Evolutionary conservation across 2,888 invertebrate species (phyloP), one percentile per base, ranked within the genome.

Genomic region (Rhogogaster chlorosoma): DNA sequence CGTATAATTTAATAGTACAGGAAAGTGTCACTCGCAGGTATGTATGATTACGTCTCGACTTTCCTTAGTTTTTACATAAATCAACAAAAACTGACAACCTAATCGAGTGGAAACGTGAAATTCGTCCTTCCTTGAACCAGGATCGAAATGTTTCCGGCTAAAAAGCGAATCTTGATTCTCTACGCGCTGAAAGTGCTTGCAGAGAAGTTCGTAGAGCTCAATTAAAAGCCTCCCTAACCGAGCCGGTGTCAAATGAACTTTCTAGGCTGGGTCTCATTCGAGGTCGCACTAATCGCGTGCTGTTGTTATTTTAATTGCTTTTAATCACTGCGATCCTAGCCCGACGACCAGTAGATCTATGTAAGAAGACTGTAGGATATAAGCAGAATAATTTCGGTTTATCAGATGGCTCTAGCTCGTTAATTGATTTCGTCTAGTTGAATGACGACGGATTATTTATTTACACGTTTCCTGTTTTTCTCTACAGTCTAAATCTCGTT

Each of bases 241-340:
- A 77, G 29, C 29, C 49, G 22, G 29, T 53, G 29, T 77, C 32
- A 29, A 77, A 77, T 53, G 49, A 53, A 77, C 32, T 77, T 53
- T 7, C 49, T 53, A 49, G 45, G 12, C 77, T n/a, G 32, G 77
- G 77, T 77, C 32, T 77, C 29, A 77, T 73, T 77, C 77, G 29
- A 15, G 77, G 32, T 77, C 53, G 53, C 53, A 53, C 77, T 77
- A 77, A 53, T 77, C 77, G 18, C n/a, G 49, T 18, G 18, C 32
- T 32, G 32, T 77, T 77, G 77, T 77, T 49, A 53, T 53, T 53
- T 49, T 18, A 53, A 77, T 77, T 77, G 29, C 18, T 77, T 77
- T 53, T 18, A 77, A 49, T 53, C 45, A 38, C 53, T 42, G 26
- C 71, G 22, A 26, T 73, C 42, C 71, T 38, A 42, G 12, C 73